Percentiles rank a stretch among this genome's conserved stretches.
These are phyloP conservation scores for Desoria tigrina DNA, from an alignment of 2,888 invertebrate genomes.

Conservation along the genomic window DNA sequence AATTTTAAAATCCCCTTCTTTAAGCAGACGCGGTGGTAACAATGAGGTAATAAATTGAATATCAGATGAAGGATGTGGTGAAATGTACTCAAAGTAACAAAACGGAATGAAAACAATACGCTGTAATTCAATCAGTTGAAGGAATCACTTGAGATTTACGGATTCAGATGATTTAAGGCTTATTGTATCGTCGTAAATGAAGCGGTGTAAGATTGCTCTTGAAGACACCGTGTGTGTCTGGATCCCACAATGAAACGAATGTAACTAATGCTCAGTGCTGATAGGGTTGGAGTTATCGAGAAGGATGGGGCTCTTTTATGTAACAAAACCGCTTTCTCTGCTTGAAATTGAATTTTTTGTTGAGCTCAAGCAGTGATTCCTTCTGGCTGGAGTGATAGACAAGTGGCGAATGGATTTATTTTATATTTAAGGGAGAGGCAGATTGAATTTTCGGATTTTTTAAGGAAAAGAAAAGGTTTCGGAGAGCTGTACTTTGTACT, in stretches of 20 bases:
- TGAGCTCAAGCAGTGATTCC: slow-evolving; percentile 14
- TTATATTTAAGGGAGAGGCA: background rate
- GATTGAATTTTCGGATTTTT: slow-evolving; percentile 6
- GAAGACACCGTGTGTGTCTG: slow-evolving; percentile 3
- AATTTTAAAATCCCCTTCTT: too few species aligned
- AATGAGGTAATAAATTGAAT: too few species aligned
- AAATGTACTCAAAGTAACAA: too few species aligned
- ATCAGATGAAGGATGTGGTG: too few species aligned
- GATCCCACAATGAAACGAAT: background rate
- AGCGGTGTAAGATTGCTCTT: background rate
- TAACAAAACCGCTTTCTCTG: slow-evolving; percentile 15
- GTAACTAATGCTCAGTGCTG: background rate
- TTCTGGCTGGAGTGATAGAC: slow-evolving; percentile 15
- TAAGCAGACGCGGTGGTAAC: too few species aligned
- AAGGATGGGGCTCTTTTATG: background rate
- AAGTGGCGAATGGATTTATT: slow-evolving; percentile 13
- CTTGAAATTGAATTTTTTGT: slow-evolving; percentile 11
- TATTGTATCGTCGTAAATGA: slow-evolving; percentile 2
- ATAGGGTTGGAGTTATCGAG: background rate
- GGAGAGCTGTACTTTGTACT: background rate
- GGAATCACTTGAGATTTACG: background rate
- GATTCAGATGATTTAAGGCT: background rate
- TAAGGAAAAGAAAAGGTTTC: background rate
- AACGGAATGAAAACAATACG: too few species aligned
- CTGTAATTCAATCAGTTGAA: too few species aligned